Conservation (phyloP, 2,113 vertebrate genomes). For the Vanacampus margaritifer region DNA sequence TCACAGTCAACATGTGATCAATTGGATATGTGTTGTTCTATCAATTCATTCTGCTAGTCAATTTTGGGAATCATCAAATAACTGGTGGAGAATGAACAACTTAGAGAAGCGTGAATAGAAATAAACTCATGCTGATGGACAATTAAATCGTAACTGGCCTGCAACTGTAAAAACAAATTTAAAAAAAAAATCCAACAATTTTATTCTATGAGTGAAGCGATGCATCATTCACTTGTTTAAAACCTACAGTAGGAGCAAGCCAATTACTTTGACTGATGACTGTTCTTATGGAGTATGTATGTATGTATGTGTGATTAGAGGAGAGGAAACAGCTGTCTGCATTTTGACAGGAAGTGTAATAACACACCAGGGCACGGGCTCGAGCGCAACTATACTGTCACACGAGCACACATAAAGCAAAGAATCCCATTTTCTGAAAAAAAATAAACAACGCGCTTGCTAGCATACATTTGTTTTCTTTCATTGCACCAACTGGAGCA, state of each 20-base stretch:
- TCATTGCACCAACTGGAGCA: constrained; percentile 17
- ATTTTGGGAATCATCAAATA: too few species aligned
- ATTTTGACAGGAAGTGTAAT: constrained; percentile 59
- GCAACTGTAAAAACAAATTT: neutral
- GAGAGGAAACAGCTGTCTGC: constrained; percentile 59
- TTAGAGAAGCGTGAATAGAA: too few species aligned
- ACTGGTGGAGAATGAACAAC: too few species aligned
- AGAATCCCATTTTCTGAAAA: constrained; percentile 27
- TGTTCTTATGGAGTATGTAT: constrained; percentile 26
- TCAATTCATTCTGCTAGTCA: too few species aligned
- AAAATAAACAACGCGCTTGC: constrained; percentile 8
- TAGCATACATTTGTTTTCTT: constrained; percentile 6
- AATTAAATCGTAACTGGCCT: neutral
- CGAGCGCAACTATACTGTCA: constrained; percentile 16
- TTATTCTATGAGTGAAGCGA: neutral
- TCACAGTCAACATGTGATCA: too few species aligned
- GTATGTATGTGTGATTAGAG: constrained; percentile 48
- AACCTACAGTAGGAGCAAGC: constrained; percentile 9
- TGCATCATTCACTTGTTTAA: constrained; percentile 7
- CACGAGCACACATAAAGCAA: constrained; percentile 14
- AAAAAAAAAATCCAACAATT: neutral
- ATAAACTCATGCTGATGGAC: neutral
- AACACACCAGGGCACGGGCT: constrained; percentile 37
- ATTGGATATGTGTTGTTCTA: too few species aligned
- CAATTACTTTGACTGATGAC: constrained; percentile 33